A percentile compares a stretch with the other conserved stretches of the same genome.
phyloP scores from a whole-genome alignment of 1,140 invertebrate genomes.

The Cecropterus lyciades region DNA sequence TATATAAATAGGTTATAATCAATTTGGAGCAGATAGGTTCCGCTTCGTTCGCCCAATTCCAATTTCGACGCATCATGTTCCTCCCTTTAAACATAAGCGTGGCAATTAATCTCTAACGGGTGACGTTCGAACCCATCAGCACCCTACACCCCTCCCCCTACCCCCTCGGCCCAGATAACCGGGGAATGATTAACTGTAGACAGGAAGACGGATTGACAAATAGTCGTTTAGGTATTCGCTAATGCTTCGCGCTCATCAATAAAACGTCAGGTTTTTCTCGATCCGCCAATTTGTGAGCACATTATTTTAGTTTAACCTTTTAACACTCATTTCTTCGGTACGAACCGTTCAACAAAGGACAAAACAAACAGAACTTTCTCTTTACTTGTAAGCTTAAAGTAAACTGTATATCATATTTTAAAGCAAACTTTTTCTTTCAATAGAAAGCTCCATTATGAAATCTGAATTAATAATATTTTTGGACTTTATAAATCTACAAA shows the following conservation, averaged over 20 bases:
- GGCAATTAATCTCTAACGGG: conserved; percentile 75
- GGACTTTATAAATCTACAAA: no score
- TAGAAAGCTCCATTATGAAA: not conserved
- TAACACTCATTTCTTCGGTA: conserved; percentile 19
- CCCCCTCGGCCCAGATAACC: conserved; percentile 57
- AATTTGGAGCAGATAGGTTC: conserved; percentile 20
- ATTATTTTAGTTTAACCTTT: conserved; percentile 28
- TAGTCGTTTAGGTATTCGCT: conserved; percentile 80
- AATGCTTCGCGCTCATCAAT: conserved; percentile 74
- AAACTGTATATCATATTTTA: not conserved
- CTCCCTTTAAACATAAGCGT: conserved; percentile 61
- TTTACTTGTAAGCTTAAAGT: conserved; percentile 17
- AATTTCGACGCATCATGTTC: conserved; percentile 66
- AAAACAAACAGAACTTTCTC: conserved; percentile 24
- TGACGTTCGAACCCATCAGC: conserved; percentile 56
- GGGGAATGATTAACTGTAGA: conserved; percentile 76
- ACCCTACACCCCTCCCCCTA: conserved; percentile 35
- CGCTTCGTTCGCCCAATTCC: conserved; percentile 32
- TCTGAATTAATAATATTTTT: not conserved
- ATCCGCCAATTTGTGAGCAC: conserved; percentile 18
- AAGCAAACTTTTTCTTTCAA: not conserved
- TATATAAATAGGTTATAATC: conserved; percentile 29
- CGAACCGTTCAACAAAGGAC: conserved; percentile 19
- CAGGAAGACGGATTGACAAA: conserved; percentile 81
- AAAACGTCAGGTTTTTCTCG: conserved; percentile 55